phyloP scores from a whole-genome alignment of 2,888 invertebrate species.

The Heliothis peltigera region DNA sequence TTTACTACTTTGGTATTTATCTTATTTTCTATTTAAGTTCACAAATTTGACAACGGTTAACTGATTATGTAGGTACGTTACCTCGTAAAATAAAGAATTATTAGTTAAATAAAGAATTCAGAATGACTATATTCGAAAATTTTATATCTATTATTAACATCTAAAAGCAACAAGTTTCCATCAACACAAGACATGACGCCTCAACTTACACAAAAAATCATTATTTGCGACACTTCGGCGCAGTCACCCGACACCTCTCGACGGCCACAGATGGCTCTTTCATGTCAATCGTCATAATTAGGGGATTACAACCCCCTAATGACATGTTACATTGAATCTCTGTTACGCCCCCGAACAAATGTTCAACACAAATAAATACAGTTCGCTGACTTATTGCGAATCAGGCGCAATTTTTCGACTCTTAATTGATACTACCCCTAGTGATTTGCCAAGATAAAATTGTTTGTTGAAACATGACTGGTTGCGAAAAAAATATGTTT shows the following conservation, averaged over 20 bases:
- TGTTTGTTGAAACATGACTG: slow-evolving; percentile 28
- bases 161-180: slow-evolving; percentile 34
- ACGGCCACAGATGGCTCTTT: slow-evolving; percentile 88
- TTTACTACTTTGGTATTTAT: too few species aligned
- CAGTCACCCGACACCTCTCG: slow-evolving; percentile 86
- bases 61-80: too few species aligned
- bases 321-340: slow-evolving; percentile 87
- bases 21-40: too few species aligned
- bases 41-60: too few species aligned
- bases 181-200: slow-evolving; percentile 54
- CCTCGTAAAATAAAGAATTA: too few species aligned
- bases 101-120: too few species aligned
- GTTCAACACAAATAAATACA: slow-evolving; percentile 81
- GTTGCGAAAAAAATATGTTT: slow-evolving; percentile 5
- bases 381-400: slow-evolving; percentile 75
- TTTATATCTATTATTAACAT: too few species aligned
- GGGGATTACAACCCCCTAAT: slow-evolving; percentile 88
- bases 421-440: slow-evolving; percentile 54
- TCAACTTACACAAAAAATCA: slow-evolving; percentile 68
- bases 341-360: slow-evolving; percentile 87
- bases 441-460: slow-evolving; percentile 46
- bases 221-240: slow-evolving; percentile 63
- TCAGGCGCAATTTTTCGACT: slow-evolving; percentile 50
- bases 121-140: slow-evolving; percentile 9
- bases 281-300: slow-evolving; percentile 90